Base-by-base conservation (phyloP, 2,797 vertebrate genomes). In the Danio kyathit region DNA sequence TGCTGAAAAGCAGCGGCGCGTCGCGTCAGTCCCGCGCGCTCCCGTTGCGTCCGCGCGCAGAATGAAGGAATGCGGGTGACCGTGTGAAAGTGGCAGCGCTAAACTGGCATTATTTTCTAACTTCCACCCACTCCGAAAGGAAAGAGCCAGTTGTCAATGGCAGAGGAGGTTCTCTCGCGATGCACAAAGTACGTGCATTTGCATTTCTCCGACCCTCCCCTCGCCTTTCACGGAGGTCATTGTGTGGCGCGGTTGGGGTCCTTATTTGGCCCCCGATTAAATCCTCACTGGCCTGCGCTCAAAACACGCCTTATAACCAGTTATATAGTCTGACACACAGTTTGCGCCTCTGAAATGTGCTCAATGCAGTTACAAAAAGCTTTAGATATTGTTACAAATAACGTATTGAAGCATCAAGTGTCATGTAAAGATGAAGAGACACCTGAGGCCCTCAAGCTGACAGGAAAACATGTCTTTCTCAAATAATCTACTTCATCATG, bases 201-300 rank as follows among this genome's bases (percentile, higher is more conserved):
- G 94, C 93, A 94, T 94, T 91, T 87, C 89, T 66, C 70, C 86
- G 88, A 88, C 91, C 93, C 94, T 93, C 94, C 94, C 93, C 93
- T 94, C 91, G 86, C 92, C 87, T 93, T 94, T 94, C 93, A 93
- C 82, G 84, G 88, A 88, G 83, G 89, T 89, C 82, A 93, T 95
- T 94, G 94, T 95, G 92, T 87, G 91, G 90, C 93, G 41, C 93
- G 83, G 92, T 86, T 85, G 90, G 94, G 88, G 92, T 91, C 91
- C 91, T 86, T 90, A 91, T 91, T 93, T 91, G 88, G 91, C 89
- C 92, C 90, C 90, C 88, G 88, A 86, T 89, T 89, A 93, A 94
- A 93, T 92, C 93, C 91, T 91, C 88, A 85, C 91, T 86, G 91
- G 89, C 88, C 85, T 54, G 85, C 86, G 81, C 87, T 85, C 90